Conservation (phyloP, 2,797 vertebrate species). For the Antennarius maculatus region DNA sequence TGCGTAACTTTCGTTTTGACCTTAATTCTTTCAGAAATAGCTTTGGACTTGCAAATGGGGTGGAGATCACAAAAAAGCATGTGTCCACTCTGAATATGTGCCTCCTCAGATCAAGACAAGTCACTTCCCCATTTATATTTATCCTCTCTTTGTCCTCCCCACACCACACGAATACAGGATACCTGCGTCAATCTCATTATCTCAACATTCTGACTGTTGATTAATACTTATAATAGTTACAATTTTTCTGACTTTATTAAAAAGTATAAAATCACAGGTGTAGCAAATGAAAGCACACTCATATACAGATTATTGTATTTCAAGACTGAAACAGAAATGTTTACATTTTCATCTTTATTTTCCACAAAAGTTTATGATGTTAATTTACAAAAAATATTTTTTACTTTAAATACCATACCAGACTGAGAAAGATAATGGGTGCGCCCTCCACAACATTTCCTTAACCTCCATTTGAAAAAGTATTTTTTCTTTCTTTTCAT, state of each 20-base stretch:
- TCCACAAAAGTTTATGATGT: conserved; percentile 75
- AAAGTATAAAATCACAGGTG: not conserved
- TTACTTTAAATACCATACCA: conserved; percentile 83
- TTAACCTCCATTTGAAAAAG: conserved; percentile 36
- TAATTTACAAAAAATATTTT: conserved; percentile 82
- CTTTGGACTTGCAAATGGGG: not conserved
- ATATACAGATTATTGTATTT: not conserved
- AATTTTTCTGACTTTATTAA: not conserved
- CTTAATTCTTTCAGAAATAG: conserved; percentile 25
- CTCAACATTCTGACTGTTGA: not conserved
- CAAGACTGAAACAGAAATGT: not conserved
- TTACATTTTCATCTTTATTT: conserved; percentile 70
- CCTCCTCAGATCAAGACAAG: conserved; percentile 12
- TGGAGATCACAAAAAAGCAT: not conserved
- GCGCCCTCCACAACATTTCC: conserved; percentile 34
- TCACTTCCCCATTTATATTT: conserved; percentile 32
- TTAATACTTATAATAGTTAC: not conserved
- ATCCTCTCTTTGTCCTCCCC: conserved; percentile 35
- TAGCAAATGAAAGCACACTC: not conserved
- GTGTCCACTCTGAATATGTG: not conserved
- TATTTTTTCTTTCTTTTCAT: conserved; percentile 13
- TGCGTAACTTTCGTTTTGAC: conserved; percentile 52
- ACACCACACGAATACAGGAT: not conserved
- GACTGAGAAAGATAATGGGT: conserved; percentile 72
- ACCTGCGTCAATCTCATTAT: not conserved